These are phyloP conservation scores for Hyposoter dolosus DNA, from an alignment of 2,888 invertebrate genomes.

Conservation along the genomic window DNA sequence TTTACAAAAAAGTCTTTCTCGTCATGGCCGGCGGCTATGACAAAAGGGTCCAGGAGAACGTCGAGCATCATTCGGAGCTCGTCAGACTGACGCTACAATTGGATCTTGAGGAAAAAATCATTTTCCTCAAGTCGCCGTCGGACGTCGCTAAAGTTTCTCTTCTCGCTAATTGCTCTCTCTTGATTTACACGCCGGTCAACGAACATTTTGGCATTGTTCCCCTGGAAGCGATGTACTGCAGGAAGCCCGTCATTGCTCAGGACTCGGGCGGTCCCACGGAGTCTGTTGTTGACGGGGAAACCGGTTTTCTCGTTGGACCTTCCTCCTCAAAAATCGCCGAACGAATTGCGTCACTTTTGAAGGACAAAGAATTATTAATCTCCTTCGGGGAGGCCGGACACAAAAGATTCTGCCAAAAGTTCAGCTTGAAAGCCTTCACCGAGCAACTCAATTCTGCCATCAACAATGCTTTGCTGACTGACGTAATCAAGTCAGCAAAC, in stretches of 20 bases:
- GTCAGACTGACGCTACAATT: slow-evolving; percentile 88
- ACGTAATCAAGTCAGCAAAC: not conserved
- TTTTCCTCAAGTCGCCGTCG: slow-evolving; percentile 94
- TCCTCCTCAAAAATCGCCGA: slow-evolving; percentile 90
- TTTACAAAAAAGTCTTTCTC: slow-evolving; percentile 91
- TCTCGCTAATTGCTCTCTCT: slow-evolving; percentile 90
- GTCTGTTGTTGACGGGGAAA: slow-evolving; percentile 92
- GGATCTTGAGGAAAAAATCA: slow-evolving; percentile 90
- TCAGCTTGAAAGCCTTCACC: slow-evolving; percentile 94
- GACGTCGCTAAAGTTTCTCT: slow-evolving; percentile 94
- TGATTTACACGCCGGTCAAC: slow-evolving; percentile 97
- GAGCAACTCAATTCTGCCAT: slow-evolving; percentile 87
- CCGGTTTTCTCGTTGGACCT: slow-evolving; percentile 93
- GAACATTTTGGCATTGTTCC: slow-evolving; percentile 99
- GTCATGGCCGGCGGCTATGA: slow-evolving; percentile 99
- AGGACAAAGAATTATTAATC: slow-evolving; percentile 87
- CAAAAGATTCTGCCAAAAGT: slow-evolving; percentile 91
- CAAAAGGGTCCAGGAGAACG: slow-evolving; percentile 93
- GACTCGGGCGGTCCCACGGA: slow-evolving; percentile 98
- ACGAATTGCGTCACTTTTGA: slow-evolving; percentile 90
- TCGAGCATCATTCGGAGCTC: slow-evolving; percentile 93
- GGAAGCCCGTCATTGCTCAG: slow-evolving; percentile 97
- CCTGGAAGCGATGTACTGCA: slow-evolving; percentile 98
- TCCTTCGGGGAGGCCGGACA: slow-evolving; percentile 92
- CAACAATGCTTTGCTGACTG: slow-evolving; percentile 67